Conservation (phyloP, 2,797 vertebrate species). For the Austrolebias charrua region DNA sequence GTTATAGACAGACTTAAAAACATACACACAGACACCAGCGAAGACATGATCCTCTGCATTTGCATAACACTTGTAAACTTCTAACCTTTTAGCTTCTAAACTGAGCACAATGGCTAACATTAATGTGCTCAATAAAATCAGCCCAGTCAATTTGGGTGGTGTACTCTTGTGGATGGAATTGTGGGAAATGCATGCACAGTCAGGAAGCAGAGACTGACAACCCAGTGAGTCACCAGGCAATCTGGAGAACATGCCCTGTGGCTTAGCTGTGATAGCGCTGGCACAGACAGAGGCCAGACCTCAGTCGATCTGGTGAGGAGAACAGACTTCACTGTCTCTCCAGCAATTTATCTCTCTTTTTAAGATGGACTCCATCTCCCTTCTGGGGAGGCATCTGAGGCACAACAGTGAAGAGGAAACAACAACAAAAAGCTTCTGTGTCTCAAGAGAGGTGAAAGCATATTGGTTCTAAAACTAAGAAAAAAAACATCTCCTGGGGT, state of each 20-base stretch:
- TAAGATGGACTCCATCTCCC: slow-evolving; percentile 41
- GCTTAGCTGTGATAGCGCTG: slow-evolving; percentile 74
- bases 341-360: slow-evolving; percentile 52
- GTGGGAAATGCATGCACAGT: slow-evolving; percentile 60
- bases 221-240: slow-evolving; percentile 78
- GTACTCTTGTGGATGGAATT: neutral
- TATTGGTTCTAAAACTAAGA: slow-evolving; percentile 39
- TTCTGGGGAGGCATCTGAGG: slow-evolving; percentile 42
- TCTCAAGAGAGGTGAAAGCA: slow-evolving; percentile 40
- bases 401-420: slow-evolving; percentile 15
- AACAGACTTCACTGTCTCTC: slow-evolving; percentile 51
- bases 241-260: slow-evolving; percentile 79
- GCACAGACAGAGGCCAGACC: slow-evolving; percentile 72
- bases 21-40: neutral
- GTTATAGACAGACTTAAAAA: too few species aligned
- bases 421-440: slow-evolving; percentile 24
- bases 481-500: slow-evolving; percentile 55
- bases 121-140: slow-evolving; percentile 15
- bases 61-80: neutral
- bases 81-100: slow-evolving; percentile 4
- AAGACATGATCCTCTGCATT: too few species aligned
- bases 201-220: slow-evolving; percentile 61
- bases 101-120: neutral
- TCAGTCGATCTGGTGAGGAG: slow-evolving; percentile 65
- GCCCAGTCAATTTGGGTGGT: slow-evolving; percentile 15